These are phyloP conservation scores for Drosophila kanekoi DNA, from an alignment of 2,888 invertebrate species.

Conservation along the genomic window DNA sequence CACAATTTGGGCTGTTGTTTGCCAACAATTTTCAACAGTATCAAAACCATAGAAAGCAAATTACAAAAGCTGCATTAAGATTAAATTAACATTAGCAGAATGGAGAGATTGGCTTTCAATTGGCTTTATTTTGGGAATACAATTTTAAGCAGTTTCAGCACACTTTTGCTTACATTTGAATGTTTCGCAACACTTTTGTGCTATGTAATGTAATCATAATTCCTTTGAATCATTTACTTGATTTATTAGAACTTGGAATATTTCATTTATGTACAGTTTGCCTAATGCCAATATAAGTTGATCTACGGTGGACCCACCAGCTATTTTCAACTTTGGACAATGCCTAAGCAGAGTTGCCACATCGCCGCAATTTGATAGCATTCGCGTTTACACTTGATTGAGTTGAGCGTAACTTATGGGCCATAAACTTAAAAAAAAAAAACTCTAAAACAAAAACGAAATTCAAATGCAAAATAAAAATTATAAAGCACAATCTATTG, in stretches of 20 bases:
- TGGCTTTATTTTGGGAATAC: no score
- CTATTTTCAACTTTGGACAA: conserved; percentile 4
- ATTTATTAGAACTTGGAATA: no score
- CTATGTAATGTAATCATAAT: no score
- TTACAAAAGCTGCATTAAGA: no score
- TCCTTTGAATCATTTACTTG: no score
- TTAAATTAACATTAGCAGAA: no score
- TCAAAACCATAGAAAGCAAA: conserved; percentile 25
- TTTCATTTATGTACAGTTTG: background rate
- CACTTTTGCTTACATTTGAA: no score
- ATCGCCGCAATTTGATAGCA: conserved; percentile 36
- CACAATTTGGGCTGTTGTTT: no score
- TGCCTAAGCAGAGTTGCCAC: conserved; percentile 26
- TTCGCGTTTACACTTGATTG: conserved; percentile 43
- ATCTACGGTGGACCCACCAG: background rate
- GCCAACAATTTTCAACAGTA: no score
- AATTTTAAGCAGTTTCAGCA: no score
- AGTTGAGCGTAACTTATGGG: conserved; percentile 37
- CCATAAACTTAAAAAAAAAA: conserved; percentile 43
- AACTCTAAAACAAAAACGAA: conserved; percentile 14
- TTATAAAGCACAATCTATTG: conserved; percentile 8
- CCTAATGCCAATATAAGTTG: background rate
- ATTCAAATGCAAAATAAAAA: conserved; percentile 5
- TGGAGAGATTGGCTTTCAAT: no score
- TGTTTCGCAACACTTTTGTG: no score